Conservation (phyloP, 37 sponge, comb jelly and placozoan species). For the Hormiphora californensis region DNA sequence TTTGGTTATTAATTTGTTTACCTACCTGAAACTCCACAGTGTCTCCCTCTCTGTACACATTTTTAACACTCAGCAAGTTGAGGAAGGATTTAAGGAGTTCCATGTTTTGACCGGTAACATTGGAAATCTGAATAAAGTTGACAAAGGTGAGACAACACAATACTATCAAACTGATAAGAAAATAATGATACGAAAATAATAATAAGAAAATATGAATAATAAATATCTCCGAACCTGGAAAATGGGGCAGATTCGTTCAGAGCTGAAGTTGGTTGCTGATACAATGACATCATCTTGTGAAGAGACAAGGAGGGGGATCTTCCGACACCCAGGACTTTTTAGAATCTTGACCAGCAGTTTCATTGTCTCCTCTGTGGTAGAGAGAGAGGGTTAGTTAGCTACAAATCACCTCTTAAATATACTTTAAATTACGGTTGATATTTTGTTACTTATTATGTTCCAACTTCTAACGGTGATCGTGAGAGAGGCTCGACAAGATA, state of each 20-base stretch:
- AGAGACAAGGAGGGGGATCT: conserved; percentile 87
- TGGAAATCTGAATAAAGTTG: conserved; percentile 59
- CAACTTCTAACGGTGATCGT: too few species aligned
- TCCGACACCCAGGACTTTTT: conserved; percentile 96
- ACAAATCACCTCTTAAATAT: too few species aligned
- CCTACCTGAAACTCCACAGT: conserved; percentile 93
- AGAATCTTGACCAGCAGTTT: conserved; percentile 80
- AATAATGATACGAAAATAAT: too few species aligned
- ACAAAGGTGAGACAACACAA: neutral
- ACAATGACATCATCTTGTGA: conserved; percentile 89
- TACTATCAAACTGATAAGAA: neutral
- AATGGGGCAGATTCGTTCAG: conserved; percentile 96
- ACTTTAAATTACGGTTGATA: too few species aligned
- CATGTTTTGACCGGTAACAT: conserved; percentile 94
- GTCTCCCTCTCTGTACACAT: conserved; percentile 68
- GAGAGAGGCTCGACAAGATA: too few species aligned
- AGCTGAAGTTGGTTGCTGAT: conserved; percentile 91
- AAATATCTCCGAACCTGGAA: too few species aligned
- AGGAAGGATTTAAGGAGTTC: conserved; percentile 86
- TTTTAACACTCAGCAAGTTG: conserved; percentile 78
- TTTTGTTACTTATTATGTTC: too few species aligned
- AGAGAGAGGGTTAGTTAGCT: too few species aligned
- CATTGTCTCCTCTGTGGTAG: conserved; percentile 93
- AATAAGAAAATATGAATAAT: too few species aligned
- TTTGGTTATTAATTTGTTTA: too few species aligned